Percentiles rank a stretch among this genome's conserved stretches.
These are phyloP conservation scores for Hetaerina titia DNA, from an alignment of 2,888 invertebrate species.

Conservation along the genomic window DNA sequence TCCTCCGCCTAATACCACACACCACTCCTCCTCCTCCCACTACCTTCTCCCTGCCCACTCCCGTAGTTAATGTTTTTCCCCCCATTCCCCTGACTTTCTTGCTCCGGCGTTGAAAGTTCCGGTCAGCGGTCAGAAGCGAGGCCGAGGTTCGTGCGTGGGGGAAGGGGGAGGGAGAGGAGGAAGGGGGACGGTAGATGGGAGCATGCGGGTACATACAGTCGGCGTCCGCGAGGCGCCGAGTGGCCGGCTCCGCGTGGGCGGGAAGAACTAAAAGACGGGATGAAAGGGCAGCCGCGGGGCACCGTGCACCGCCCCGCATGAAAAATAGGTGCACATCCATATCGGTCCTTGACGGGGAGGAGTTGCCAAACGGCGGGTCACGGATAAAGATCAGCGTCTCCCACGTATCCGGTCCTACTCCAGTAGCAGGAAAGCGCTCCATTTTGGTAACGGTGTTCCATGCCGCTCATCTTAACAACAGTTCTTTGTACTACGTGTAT, in stretches of 20 bases:
- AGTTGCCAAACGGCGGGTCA: not conserved
- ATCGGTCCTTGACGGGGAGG: not conserved
- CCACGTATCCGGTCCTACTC: not conserved
- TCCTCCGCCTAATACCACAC: not conserved
- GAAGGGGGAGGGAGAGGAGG: not conserved
- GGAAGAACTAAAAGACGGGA: not conserved
- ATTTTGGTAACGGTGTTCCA: no score
- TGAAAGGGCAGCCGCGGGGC: not conserved
- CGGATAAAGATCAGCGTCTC: not conserved
- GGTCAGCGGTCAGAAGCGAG: not conserved
- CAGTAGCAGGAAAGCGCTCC: not conserved
- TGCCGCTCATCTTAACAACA: no score
- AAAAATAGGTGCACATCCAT: not conserved
- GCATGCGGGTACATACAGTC: not conserved
- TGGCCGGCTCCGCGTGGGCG: not conserved
- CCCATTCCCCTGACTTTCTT: not conserved
- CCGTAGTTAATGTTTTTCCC: not conserved
- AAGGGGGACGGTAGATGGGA: not conserved
- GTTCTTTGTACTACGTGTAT: no score
- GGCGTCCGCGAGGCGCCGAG: not conserved
- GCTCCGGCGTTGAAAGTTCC: conserved; percentile 33
- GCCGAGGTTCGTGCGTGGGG: not conserved
- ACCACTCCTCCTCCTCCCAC: not conserved
- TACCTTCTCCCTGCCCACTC: not conserved
- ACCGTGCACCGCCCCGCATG: not conserved